Percentiles rank a stretch among this genome's conserved stretches.
phyloP scores from a whole-genome alignment of 1,140 invertebrate species.

The Cyclina sinensis region DNA sequence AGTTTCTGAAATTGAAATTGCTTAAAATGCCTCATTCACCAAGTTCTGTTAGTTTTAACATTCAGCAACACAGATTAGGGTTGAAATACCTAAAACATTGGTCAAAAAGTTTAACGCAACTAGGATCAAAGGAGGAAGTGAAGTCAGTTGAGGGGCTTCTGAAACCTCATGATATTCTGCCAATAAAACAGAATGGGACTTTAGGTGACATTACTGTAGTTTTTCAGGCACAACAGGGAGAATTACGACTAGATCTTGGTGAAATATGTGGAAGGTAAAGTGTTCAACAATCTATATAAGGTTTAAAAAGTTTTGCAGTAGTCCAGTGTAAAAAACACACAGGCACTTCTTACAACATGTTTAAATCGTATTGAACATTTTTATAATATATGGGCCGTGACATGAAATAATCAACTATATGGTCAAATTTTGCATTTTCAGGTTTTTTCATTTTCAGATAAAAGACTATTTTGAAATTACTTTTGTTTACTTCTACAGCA shows the following conservation, averaged over 20 bases:
- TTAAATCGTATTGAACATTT: no score
- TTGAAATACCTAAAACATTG: not conserved
- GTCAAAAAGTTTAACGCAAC: not conserved
- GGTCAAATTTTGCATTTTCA: no score
- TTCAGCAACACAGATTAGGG: not conserved
- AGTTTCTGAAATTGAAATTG: not conserved
- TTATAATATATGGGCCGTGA: no score
- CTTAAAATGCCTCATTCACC: not conserved
- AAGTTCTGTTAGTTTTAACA: not conserved
- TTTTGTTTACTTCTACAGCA: no score
- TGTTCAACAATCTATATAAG: no score
- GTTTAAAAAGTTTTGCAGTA: not conserved
- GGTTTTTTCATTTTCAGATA: no score
- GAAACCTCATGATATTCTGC: constrained; percentile 10
- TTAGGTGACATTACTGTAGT: not conserved
- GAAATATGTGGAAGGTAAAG: not conserved
- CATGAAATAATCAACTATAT: no score
- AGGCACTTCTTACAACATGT: no score
- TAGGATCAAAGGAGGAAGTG: not conserved
- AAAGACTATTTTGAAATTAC: no score
- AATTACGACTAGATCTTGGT: not conserved
- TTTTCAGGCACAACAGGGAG: not conserved
- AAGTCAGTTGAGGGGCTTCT: not conserved
- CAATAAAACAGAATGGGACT: not conserved
- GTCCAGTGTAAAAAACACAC: no score